A percentile compares a stretch with the other conserved stretches of the same genome.
Evolutionary conservation across 2,113 vertebrate genomes (phyloP).

Genomic region (Boulengeromyrus knoepffleri): DNA sequence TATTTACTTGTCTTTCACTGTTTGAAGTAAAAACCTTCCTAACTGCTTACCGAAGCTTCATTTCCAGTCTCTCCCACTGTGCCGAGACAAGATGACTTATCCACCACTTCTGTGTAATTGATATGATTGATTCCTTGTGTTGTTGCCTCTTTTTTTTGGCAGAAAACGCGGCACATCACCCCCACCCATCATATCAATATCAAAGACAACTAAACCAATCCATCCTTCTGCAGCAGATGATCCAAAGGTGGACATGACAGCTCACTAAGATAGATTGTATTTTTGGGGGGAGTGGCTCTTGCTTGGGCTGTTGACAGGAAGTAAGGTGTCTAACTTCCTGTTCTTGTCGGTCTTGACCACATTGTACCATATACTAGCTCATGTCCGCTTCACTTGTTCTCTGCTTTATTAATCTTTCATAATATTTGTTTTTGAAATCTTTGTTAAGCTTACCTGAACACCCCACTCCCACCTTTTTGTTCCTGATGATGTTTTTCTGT

Average conservation of each 20-base stretch:
- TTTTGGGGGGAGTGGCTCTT: background rate
- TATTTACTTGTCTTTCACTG: conserved; percentile 47
- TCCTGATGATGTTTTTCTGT: background rate
- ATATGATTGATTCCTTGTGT: conserved; percentile 40
- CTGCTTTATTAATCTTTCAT: background rate
- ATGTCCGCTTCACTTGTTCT: background rate
- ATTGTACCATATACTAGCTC: background rate
- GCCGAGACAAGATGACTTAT: conserved; percentile 35
- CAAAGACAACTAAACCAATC: background rate
- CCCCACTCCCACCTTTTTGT: background rate
- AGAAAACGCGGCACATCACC: background rate
- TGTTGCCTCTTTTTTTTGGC: background rate
- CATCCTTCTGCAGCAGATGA: background rate
- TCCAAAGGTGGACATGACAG: background rate
- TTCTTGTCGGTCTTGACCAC: background rate
- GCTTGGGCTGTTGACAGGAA: background rate
- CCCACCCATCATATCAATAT: background rate
- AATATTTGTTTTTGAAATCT: background rate
- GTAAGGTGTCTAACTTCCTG: background rate
- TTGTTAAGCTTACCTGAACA: background rate
- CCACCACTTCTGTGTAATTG: conserved; percentile 36
- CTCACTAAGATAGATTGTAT: background rate
- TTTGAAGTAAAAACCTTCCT: conserved; percentile 40
- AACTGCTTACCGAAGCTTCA: conserved; percentile 40
- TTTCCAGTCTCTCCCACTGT: conserved; percentile 27